Base-by-base conservation (phyloP, 2,888 invertebrate genomes). In the Mythimna vitellina region DNA sequence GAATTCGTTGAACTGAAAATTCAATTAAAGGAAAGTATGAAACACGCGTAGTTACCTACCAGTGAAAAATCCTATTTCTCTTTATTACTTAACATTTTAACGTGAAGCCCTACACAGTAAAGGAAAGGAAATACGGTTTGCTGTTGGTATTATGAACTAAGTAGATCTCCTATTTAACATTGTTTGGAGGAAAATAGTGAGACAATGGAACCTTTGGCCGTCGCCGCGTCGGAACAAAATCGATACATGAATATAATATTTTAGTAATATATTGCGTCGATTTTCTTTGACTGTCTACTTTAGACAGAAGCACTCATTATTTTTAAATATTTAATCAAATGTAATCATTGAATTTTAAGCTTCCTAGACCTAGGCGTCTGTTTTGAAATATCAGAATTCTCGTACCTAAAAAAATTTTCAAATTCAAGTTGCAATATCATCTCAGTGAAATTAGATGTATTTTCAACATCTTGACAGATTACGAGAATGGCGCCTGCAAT, bases 81-180 rank as follows among this genome's bases (percentile, higher is more conserved):
- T 70, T 73, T 74, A 64, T 74, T 73, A 61, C 68, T 61, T 73
- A 73, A 68, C 70, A 67, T 65, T 80, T 70, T 65, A 76, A 71
- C 76, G 60, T 64, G 72, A 91, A 89, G 78, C 89, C 91, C 65
- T 87, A 84, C 22, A 84, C 73, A 73, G 85, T 70, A 86, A 88
- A 89, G 83, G 66, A 68, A 63, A 82, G 68, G 78, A 81, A 81
- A 73, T 77, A 74, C 78, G 63, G 69, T 82, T 89, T 88, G 85
- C 71, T 89, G 81, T 84, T 78, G 80, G 89, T 75, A 89, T 90
- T 90, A 90, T 74, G 83, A 85, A 87, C 82, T 92, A 91, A 92
- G 90, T 88, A 80, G 91, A 90, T 91, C 91, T 92, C 70, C 70
- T 82, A 76, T 79, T 73, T 80, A 76, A 72, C 72, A 68, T 71